Percentiles rank a stretch among this genome's conserved stretches.
Evolutionary conservation across 1,140 invertebrate species (phyloP).

Genomic region (Bradynema listronoti): DNA sequence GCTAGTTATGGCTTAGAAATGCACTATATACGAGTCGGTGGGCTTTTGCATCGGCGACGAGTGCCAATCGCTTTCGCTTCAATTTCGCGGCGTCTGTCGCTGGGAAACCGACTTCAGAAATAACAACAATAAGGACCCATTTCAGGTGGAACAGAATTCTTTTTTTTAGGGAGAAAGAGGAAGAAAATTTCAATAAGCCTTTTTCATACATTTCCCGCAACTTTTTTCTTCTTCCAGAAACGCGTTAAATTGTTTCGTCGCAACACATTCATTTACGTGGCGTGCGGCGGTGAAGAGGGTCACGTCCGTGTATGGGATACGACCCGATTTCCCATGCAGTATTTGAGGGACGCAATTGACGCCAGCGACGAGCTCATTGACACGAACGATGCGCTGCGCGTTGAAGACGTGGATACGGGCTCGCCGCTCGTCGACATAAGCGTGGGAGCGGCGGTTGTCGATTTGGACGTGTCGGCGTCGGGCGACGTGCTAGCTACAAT

Average conservation of each 20-base stretch:
- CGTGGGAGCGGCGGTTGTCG: slow-evolving; percentile 10
- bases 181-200: neutral
- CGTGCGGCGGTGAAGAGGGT: slow-evolving; percentile 16
- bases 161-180: neutral
- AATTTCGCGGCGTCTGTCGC: neutral
- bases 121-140: slow-evolving; percentile 8
- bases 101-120: neutral
- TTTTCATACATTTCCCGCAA: neutral
- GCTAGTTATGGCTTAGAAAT: no score
- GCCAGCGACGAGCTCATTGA: neutral
- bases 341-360: neutral
- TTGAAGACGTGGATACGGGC: neutral
- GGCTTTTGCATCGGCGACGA: neutral
- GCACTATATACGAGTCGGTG: neutral
- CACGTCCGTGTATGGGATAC: slow-evolving; percentile 3
- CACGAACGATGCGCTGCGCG: neutral
- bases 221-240: neutral
- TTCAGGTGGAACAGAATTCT: neutral
- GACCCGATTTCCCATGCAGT: neutral
- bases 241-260: neutral
- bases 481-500: slow-evolving; percentile 13
- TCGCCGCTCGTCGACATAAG: slow-evolving; percentile 19
- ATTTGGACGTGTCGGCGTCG: slow-evolving; percentile 21
- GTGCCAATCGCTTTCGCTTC: neutral
- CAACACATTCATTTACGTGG: neutral